Evolutionary conservation across 1,140 invertebrate species (phyloP).

Genomic region (Dryas iulia): DNA sequence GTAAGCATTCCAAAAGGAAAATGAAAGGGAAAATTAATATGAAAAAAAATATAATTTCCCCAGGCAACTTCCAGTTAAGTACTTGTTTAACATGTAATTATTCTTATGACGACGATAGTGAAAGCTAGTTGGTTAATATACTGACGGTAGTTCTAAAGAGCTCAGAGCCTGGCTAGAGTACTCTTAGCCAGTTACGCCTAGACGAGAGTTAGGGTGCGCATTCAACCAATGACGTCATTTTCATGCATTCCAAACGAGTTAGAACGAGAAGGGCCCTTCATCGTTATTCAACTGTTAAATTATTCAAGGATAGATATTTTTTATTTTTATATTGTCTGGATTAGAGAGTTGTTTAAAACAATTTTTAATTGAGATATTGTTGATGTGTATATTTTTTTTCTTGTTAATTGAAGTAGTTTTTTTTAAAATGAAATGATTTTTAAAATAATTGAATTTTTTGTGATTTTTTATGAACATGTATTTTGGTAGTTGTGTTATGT

Average conservation of each 20-base stretch:
- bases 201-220: constrained; percentile 55
- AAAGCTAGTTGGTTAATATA: constrained; percentile 33
- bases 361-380: constrained; percentile 4
- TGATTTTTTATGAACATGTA: too few relatives aligned
- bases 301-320: constrained; percentile 19
- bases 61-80: constrained; percentile 1
- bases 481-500: too few relatives aligned
- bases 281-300: constrained; percentile 31
- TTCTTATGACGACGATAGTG: constrained; percentile 24
- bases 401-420: neutral
- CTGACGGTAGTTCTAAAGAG: constrained; percentile 28
- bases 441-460: neutral
- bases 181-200: constrained; percentile 37
- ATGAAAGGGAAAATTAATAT: neutral
- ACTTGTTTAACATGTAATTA: constrained; percentile 22
- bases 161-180: constrained; percentile 12
- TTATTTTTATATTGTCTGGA: constrained; percentile 12
- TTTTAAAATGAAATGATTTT: neutral
- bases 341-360: neutral
- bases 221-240: constrained; percentile 61
- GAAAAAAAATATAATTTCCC: neutral
- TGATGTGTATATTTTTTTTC: neutral
- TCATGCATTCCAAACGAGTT: constrained; percentile 32
- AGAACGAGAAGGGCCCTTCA: constrained; percentile 28
- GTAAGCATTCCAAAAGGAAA: neutral